These are phyloP conservation scores for Hydrotaea diabolus DNA, from an alignment of 2,888 invertebrate species.

Conservation along the genomic window DNA sequence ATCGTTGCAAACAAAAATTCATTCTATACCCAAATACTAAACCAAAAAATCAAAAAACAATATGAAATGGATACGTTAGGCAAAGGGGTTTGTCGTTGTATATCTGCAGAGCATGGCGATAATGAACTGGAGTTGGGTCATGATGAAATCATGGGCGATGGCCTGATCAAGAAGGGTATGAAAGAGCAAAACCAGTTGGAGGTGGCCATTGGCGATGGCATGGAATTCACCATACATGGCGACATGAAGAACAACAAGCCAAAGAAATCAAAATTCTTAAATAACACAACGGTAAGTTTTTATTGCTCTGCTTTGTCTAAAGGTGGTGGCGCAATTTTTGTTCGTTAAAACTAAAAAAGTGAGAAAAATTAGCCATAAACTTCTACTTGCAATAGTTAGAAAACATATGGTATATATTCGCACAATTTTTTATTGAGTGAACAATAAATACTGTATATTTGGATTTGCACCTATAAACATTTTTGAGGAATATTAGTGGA, in stretches of 20 bases:
- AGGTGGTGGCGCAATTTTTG: no score
- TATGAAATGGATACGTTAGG: constrained; percentile 80
- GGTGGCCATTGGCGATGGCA: constrained; percentile 95
- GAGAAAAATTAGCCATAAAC: no score
- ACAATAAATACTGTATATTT: no score
- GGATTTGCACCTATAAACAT: no score
- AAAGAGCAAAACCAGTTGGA: constrained; percentile 94
- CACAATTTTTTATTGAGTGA: no score
- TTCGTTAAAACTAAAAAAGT: no score
- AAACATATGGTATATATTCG: no score
- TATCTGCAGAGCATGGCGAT: constrained; percentile 86
- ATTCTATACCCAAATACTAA: constrained; percentile 56
- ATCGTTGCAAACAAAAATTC: constrained; percentile 25
- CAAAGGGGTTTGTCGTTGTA: constrained; percentile 84
- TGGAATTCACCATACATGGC: constrained; percentile 96
- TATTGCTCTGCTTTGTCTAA: no score
- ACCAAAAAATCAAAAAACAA: constrained; percentile 58
- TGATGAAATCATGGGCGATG: constrained; percentile 89
- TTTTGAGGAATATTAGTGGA: no score
- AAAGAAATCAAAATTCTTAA: constrained; percentile 90
- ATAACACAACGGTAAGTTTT: constrained; percentile 86
- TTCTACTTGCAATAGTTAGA: no score
- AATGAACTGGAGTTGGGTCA: constrained; percentile 85
- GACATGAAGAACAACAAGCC: constrained; percentile 91
- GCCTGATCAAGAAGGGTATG: constrained; percentile 92